A percentile compares a stretch with the other conserved stretches of the same genome.
Conservation (phyloP, 2,113 vertebrate genomes). For the Peromyscus leucopus region DNA sequence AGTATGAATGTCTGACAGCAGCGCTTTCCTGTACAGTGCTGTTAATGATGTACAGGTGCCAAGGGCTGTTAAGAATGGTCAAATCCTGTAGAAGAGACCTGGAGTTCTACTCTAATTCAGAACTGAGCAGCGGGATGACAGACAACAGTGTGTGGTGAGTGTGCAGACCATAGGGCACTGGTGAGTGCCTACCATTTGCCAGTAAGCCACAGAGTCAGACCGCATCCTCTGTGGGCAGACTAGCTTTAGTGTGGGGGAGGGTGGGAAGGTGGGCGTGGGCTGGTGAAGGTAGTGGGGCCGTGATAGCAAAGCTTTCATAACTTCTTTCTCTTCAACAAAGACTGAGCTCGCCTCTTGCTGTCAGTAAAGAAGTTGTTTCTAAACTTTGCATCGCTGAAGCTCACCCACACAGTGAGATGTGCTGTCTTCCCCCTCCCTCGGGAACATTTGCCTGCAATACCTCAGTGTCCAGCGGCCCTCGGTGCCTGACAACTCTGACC, state of each 20-base stretch:
- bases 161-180: constrained; percentile 65
- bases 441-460: constrained; percentile 64
- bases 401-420: constrained; percentile 80
- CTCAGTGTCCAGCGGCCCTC: constrained; percentile 58
- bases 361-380: constrained; percentile 71
- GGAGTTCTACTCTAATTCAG: constrained; percentile 72
- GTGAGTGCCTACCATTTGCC: constrained; percentile 62
- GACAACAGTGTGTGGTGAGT: constrained; percentile 62
- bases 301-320: constrained; percentile 78
- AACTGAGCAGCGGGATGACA: constrained; percentile 61
- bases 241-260: constrained; percentile 58
- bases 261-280: background rate
- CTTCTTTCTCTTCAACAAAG: constrained; percentile 73
- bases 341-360: constrained; percentile 67
- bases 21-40: background rate
- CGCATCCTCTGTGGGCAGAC: constrained; percentile 43
- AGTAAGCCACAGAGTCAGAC: constrained; percentile 65
- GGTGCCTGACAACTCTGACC: constrained; percentile 42
- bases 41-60: background rate
- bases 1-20: background rate
- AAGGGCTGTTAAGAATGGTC: background rate
- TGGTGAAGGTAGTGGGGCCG: constrained; percentile 71
- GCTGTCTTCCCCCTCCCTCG: constrained; percentile 58
- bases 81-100: constrained; percentile 45
- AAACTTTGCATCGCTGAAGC: constrained; percentile 74